Conservation (phyloP, 1,140 invertebrate species). For the Hestina assimilis region DNA sequence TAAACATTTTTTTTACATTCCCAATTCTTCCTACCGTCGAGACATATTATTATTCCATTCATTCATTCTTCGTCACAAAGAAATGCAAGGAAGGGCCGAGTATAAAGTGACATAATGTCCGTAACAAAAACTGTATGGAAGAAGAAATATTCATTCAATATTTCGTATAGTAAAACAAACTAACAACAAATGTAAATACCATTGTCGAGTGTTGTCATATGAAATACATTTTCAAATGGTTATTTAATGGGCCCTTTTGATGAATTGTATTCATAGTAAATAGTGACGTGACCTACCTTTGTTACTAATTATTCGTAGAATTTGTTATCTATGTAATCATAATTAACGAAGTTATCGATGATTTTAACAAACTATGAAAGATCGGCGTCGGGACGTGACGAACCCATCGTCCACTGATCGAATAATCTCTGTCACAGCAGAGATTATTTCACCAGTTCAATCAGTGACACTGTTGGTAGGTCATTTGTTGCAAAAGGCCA, state of each 20-base stretch:
- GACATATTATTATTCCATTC: slow-evolving; percentile 71
- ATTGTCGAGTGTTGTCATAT: slow-evolving; percentile 69
- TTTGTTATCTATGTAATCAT: too few relatives aligned
- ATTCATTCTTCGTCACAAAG: slow-evolving; percentile 69
- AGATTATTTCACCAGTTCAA: too few relatives aligned
- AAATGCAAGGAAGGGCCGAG: slow-evolving; percentile 52
- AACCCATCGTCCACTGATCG: too few relatives aligned
- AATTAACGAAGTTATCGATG: too few relatives aligned
- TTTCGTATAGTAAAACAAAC: slow-evolving; percentile 76
- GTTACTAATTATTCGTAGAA: slow-evolving; percentile 14
- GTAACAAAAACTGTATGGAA: slow-evolving; percentile 57
- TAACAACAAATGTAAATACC: slow-evolving; percentile 77
- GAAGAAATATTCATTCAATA: slow-evolving; percentile 67
- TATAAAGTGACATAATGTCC: slow-evolving; percentile 64
- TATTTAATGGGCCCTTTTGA: slow-evolving; percentile 64
- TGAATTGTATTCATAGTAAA: slow-evolving; percentile 43
- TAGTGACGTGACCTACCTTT: slow-evolving; percentile 26
- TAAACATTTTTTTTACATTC: slow-evolving; percentile 55
- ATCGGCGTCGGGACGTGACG: too few relatives aligned
- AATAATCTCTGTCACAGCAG: too few relatives aligned
- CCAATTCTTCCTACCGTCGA: slow-evolving; percentile 58
- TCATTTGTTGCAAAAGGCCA: too few relatives aligned
- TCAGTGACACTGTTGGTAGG: too few relatives aligned
- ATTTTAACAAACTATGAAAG: too few relatives aligned
- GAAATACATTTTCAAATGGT: slow-evolving; percentile 67